Base-by-base conservation (phyloP, 2,797 vertebrate genomes). In the Sebastes nivosus region DNA sequence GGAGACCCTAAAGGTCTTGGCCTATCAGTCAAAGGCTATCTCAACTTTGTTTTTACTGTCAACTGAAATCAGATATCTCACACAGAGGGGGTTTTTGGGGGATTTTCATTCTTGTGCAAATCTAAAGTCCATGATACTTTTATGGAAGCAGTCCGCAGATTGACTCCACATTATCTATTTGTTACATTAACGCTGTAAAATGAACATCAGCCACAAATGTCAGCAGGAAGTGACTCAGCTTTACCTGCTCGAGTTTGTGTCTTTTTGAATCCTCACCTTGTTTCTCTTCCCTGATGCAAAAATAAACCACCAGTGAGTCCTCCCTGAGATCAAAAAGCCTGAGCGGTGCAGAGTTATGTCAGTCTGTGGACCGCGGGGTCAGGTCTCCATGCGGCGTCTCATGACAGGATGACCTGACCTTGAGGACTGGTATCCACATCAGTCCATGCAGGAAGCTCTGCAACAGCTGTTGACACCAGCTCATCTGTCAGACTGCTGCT, bases 351-450 rank as follows among this genome's bases (percentile, higher is more conserved):
- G 27, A 67, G 57, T 80, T 60, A 60, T 79, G 80, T 87, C 84
- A 85, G 79, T 67, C 13, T 5, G 55, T 38, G 84, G 61, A 72
- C 63, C 8, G 1, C 27, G 61, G 65, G 83, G 82, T 90, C 88
- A 85, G 46, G 69, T 64, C 77, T 79, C 79, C 64, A 75, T 59
- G 66, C 3, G 30, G 72, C 24, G 24, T 75, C 66, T 72, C 63
- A 13, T 75, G 86, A 75, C 70, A 77, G 59, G 58, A 58, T 77
- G 79, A 87, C 78, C 71, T 3, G 66, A 81, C 72, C 80, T 77
- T 65, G 77, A 83, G 25, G 78, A 86, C 87, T 87, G 87, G 80
- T 81, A 78, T 88, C 68, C 82, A 81, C 79, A 83, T 92, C 81
- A 83, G 64, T 58, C 58, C 16, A 2, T 14, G 57, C 50, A 70